A percentile compares a stretch with the other conserved stretches of the same genome.
These are phyloP conservation scores for Poecilia wingei DNA, from an alignment of 2,797 vertebrate genomes.

Conservation along the genomic window DNA sequence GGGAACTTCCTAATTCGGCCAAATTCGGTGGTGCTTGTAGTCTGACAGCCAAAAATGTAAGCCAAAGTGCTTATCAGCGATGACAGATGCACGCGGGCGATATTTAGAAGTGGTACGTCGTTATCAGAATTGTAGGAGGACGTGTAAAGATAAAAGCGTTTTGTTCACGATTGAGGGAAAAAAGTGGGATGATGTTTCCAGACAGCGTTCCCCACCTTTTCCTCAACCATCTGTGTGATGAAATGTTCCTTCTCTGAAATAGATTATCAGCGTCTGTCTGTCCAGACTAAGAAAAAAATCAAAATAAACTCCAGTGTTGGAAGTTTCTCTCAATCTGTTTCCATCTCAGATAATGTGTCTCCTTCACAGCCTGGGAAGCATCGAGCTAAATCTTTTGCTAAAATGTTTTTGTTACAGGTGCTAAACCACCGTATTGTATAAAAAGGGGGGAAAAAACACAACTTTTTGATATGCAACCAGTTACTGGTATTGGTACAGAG, in stretches of 20 bases:
- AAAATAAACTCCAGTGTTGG: constrained; percentile 6
- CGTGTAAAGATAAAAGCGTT: not conserved
- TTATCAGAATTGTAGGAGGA: constrained; percentile 9
- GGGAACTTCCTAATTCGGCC: constrained; percentile 50
- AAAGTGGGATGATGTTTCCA: constrained; percentile 7
- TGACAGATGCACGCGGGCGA: not conserved
- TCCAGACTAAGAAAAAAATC: not conserved
- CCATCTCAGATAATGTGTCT: constrained; percentile 15
- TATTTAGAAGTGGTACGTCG: not conserved
- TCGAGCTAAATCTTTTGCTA: not conserved
- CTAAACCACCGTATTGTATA: not conserved
- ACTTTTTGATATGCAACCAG: not conserved
- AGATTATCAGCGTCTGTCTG: constrained; percentile 4
- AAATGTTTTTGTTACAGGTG: not conserved
- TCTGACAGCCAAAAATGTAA: constrained; percentile 26
- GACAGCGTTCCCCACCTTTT: constrained; percentile 31
- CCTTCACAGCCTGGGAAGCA: constrained; percentile 14
- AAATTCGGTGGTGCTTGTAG: constrained; percentile 37
- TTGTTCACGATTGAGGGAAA: constrained; percentile 8
- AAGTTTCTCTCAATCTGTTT: constrained; percentile 13
- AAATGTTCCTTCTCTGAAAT: constrained; percentile 7
- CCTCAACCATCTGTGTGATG: constrained; percentile 19
- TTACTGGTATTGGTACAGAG: not conserved
- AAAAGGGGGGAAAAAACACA: not conserved
- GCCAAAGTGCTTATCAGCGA: constrained; percentile 23